Evolutionary conservation across 2,888 invertebrate genomes (phyloP).

Genomic region (Phengaris alcon): DNA sequence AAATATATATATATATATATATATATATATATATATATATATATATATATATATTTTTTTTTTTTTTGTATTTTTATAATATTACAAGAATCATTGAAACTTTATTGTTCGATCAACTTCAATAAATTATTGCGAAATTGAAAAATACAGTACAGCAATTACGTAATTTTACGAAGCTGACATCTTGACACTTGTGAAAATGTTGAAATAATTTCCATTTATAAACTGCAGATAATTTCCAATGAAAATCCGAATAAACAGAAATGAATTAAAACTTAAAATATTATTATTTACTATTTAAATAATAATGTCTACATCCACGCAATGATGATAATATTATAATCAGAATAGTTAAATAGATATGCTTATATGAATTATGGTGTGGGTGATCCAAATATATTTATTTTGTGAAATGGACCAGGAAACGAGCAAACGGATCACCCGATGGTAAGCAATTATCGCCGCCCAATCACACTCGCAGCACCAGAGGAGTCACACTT

Average conservation of each 20-base stretch:
- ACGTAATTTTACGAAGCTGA: conserved; percentile 10
- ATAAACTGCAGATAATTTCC: conserved; percentile 11
- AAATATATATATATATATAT: too few relatives aligned
- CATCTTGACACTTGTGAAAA: conserved; percentile 23
- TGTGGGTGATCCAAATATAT: too few relatives aligned
- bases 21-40: too few relatives aligned
- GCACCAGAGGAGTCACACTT: too few relatives aligned
- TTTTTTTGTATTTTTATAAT: too few relatives aligned
- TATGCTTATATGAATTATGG: too few relatives aligned
- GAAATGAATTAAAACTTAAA: conserved; percentile 1
- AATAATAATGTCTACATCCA: not conserved
- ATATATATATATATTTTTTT: too few relatives aligned
- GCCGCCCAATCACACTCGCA: too few relatives aligned
- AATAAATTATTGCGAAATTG: not conserved
- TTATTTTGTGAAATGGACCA: too few relatives aligned
- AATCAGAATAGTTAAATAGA: too few relatives aligned
- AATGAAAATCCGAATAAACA: not conserved
- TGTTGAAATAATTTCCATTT: not conserved
- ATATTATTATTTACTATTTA: not conserved
- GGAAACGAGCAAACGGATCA: too few relatives aligned
- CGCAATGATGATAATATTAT: not conserved
- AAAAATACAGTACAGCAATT: not conserved
- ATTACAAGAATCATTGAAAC: not conserved
- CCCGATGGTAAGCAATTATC: too few relatives aligned
- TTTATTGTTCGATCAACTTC: not conserved